Evolutionary conservation across 2,888 invertebrate genomes (phyloP).

Genomic region (Shargacucullia verbasci): DNA sequence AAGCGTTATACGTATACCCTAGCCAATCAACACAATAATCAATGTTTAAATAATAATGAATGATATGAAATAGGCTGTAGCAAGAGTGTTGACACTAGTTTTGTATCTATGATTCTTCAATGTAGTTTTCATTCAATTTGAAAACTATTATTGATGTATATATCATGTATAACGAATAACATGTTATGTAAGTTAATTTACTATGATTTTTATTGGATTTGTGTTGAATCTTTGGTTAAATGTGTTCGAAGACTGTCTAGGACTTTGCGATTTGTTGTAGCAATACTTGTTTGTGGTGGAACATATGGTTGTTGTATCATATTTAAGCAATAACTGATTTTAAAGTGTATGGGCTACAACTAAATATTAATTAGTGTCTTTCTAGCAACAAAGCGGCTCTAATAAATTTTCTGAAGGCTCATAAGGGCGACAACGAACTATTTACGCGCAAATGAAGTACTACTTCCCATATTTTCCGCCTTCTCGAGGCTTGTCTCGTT

Average conservation of each 20-base stretch:
- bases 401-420: no score
- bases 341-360: no score
- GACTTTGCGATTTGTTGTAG: constrained; percentile 56
- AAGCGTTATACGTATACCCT: constrained; percentile 38
- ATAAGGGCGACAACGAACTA: no score
- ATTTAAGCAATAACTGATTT: no score
- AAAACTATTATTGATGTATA: constrained; percentile 77
- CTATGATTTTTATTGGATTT: constrained; percentile 50
- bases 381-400: no score
- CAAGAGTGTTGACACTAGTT: constrained; percentile 41
- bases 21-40: constrained; percentile 54
- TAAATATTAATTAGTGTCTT: no score
- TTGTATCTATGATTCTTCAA: constrained; percentile 68
- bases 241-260: constrained; percentile 69
- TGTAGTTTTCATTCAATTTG: constrained; percentile 79
- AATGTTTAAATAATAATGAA: constrained; percentile 31
- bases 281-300: constrained; percentile 55
- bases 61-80: constrained; percentile 47
- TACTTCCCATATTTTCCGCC: no score
- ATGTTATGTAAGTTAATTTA: constrained; percentile 55
- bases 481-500: no score
- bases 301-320: constrained; percentile 22
- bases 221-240: constrained; percentile 52
- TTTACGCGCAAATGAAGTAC: no score
- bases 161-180: constrained; percentile 55